phyloP scores from a whole-genome alignment of 2,113 vertebrate genomes.

The Baryphthengus martii region DNA sequence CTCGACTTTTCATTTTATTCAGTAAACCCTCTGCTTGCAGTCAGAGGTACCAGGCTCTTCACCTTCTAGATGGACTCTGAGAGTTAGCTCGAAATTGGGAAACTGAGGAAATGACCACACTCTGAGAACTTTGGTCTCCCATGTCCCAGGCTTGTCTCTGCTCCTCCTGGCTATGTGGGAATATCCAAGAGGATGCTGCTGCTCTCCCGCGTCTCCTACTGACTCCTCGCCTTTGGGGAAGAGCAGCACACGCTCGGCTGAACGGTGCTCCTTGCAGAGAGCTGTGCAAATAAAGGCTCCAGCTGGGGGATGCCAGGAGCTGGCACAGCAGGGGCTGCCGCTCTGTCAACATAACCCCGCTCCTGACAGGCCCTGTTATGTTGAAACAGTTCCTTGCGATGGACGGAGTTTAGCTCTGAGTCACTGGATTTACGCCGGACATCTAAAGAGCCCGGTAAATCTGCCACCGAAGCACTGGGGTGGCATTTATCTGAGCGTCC shows the following conservation, averaged over 20 bases:
- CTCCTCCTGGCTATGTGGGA: background rate
- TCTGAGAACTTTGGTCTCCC: background rate
- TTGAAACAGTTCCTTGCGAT: background rate
- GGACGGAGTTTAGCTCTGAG: constrained; percentile 19
- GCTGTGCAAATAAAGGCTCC: background rate
- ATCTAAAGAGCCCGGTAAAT: constrained; percentile 23
- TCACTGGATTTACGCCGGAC: constrained; percentile 5
- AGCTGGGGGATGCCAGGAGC: background rate
- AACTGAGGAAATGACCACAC: background rate
- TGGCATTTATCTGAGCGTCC: background rate
- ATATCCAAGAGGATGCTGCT: background rate
- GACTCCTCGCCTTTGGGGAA: background rate
- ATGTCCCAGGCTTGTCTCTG: background rate
- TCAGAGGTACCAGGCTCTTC: background rate
- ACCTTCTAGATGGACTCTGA: background rate
- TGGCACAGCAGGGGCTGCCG: background rate
- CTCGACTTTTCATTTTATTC: background rate
- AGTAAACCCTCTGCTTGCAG: background rate
- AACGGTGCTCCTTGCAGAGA: background rate
- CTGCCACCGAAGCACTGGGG: background rate
- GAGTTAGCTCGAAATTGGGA: background rate
- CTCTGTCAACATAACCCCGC: background rate
- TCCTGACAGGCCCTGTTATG: background rate
- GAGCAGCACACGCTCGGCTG: accelerated
- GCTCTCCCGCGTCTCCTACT: background rate